Conservation (phyloP, 2,113 vertebrate genomes). For the Elephantulus edwardii region DNA sequence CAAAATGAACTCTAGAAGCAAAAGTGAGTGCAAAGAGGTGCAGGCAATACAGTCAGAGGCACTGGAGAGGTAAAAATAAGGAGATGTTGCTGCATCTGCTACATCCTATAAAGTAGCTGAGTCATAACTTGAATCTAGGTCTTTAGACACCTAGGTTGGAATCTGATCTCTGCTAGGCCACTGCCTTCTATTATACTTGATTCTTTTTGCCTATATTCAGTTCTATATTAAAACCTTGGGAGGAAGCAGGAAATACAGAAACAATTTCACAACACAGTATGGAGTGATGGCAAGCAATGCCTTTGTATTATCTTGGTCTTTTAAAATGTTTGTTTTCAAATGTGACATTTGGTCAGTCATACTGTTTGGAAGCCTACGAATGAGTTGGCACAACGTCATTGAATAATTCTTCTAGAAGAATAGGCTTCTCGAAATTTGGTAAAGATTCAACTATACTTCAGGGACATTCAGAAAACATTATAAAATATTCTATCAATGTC, state of each 20-base stretch:
- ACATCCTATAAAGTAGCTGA: not conserved
- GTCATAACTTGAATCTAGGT: not conserved
- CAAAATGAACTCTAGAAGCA: not conserved
- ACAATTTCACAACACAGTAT: not conserved
- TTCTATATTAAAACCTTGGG: not conserved
- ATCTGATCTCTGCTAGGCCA: not conserved
- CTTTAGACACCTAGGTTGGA: not conserved
- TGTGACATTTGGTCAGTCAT: not conserved
- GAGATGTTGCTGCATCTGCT: not conserved
- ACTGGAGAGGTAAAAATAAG: not conserved
- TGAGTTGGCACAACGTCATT: conserved; percentile 2
- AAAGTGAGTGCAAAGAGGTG: too few species aligned
- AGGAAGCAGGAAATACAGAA: not conserved
- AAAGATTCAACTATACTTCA: conserved; percentile 23
- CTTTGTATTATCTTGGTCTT: not conserved
- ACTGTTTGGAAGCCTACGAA: conserved; percentile 1
- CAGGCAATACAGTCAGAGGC: not conserved
- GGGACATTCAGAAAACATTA: not conserved
- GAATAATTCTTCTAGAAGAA: conserved; percentile 25
- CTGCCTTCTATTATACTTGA: not conserved
- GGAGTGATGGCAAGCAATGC: not conserved
- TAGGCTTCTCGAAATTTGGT: conserved; percentile 19
- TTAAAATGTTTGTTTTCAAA: conserved; percentile 47
- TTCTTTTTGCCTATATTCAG: not conserved
- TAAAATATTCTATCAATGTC: not conserved